phyloP scores from a whole-genome alignment of 2,113 vertebrate species.

The Ellobius talpinus region DNA sequence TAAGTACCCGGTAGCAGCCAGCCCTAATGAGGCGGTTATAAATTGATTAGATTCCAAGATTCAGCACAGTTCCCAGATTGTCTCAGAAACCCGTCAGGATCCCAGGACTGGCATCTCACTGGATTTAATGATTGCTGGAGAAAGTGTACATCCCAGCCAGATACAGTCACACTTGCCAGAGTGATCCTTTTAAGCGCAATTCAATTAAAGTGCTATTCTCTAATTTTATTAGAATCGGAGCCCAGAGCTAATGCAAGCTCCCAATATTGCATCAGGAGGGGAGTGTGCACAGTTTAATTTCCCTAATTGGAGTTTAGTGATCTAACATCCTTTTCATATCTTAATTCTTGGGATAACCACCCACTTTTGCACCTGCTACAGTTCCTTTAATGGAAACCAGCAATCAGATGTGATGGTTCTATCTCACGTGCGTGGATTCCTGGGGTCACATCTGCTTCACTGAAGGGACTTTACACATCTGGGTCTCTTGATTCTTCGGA shows the following conservation, averaged over 20 bases:
- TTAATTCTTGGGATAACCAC: slow-evolving; percentile 97
- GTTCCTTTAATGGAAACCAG: slow-evolving; percentile 94
- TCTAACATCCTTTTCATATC: slow-evolving; percentile 97
- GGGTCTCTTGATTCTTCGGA: slow-evolving; percentile 80
- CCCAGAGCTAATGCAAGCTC: slow-evolving; percentile 91
- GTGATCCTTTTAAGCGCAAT: slow-evolving; percentile 99
- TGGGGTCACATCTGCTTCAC: slow-evolving; percentile 92
- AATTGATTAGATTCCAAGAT: slow-evolving; percentile 93
- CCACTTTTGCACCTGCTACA: slow-evolving; percentile 91
- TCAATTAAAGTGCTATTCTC: slow-evolving; percentile 98
- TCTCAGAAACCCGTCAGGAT: slow-evolving; percentile 94
- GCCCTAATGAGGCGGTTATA: slow-evolving; percentile 91
- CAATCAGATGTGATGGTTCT: slow-evolving; percentile 90
- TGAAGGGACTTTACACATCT: slow-evolving; percentile 85
- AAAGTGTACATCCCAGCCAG: slow-evolving; percentile 94
- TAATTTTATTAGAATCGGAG: slow-evolving; percentile 96
- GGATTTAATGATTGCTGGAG: slow-evolving; percentile 94
- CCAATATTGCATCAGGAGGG: slow-evolving; percentile 92
- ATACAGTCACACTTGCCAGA: slow-evolving; percentile 98
- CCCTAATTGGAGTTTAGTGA: slow-evolving; percentile 97
- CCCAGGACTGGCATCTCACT: slow-evolving; percentile 93
- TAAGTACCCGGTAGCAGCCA: slow-evolving; percentile 89
- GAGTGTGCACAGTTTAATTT: slow-evolving; percentile 98
- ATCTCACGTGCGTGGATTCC: slow-evolving; percentile 90
- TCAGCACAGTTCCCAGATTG: slow-evolving; percentile 91